These are phyloP conservation scores for Potorous gilbertii DNA, from an alignment of 2,797 vertebrate species.

Conservation along the genomic window DNA sequence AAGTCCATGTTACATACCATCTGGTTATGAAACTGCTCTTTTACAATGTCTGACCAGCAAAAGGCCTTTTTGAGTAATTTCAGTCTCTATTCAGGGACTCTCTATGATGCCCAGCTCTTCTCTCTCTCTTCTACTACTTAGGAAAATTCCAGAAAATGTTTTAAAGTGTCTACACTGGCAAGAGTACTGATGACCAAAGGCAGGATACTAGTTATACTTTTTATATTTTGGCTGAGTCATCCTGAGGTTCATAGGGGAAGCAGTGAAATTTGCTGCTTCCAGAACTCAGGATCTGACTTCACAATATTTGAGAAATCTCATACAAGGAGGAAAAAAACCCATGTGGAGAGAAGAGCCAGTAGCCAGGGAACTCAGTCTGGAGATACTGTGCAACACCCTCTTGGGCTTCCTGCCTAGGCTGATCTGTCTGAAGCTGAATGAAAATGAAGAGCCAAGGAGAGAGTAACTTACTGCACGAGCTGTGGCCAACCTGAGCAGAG, in stretches of 20 bases:
- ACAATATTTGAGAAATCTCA: slow-evolving; percentile 42
- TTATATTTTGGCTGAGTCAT: not conserved
- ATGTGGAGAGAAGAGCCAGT: slow-evolving; percentile 24
- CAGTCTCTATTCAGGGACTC: not conserved
- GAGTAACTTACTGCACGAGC: slow-evolving; percentile 55
- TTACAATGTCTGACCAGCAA: not conserved
- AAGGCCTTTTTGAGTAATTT: not conserved
- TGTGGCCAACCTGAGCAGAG: slow-evolving; percentile 53
- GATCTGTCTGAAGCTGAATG: slow-evolving; percentile 66
- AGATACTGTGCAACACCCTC: slow-evolving; percentile 69
- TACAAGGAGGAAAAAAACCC: slow-evolving; percentile 34
- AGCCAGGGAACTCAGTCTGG: slow-evolving; percentile 46
- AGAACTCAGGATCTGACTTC: slow-evolving; percentile 47
- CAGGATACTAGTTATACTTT: slow-evolving; percentile 30
- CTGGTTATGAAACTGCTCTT: not conserved
- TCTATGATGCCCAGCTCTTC: not conserved
- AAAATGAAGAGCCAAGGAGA: slow-evolving; percentile 65
- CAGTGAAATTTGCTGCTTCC: slow-evolving; percentile 46
- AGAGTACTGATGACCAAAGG: slow-evolving; percentile 34
- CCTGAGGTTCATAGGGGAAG: not conserved
- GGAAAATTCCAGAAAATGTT: not conserved
- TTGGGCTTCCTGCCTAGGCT: slow-evolving; percentile 67
- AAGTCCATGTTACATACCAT: not conserved
- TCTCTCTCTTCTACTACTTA: not conserved
- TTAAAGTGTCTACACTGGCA: not conserved